Evolutionary conservation across 1,140 invertebrate species (phyloP), one percentile per base, ranked within the genome.

Genomic region (Aphelenchoides besseyi): DNA sequence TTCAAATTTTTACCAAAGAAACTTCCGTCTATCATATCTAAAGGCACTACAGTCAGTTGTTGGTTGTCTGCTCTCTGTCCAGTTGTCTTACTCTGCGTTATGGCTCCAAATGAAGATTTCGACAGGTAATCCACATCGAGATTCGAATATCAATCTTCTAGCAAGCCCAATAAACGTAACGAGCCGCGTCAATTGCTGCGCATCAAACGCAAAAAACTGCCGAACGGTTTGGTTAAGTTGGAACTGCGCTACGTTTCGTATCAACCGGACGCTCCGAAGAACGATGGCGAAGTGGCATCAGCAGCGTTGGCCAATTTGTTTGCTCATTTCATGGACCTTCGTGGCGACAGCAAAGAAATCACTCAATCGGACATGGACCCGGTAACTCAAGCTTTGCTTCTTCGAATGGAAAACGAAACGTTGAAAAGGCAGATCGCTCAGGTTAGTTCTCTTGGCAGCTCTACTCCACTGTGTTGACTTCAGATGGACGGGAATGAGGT

Each of bases 101-200:
- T n/a, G n/a, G n/a, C n/a, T n/a, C n/a, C n/a, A n/a, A n/a, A n/a
- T n/a, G n/a, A n/a, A n/a, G n/a, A n/a, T n/a, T n/a, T n/a, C n/a
- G n/a, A n/a, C n/a, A n/a, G n/a, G n/a, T n/a, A n/a, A n/a, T n/a
- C n/a, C n/a, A n/a, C n/a, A n/a, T n/a, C n/a, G n/a, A n/a, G n/a
- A n/a, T n/a, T n/a, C n/a, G n/a, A n/a, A n/a, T n/a, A n/a, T n/a
- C n/a, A n/a, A n/a, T n/a, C n/a, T n/a, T n/a, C n/a, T n/a, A n/a
- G n/a, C 55, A 59, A 59, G 32, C 5, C 55, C 26, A 33, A 23
- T 23, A 59, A 59, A 23, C 63, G 32, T 1, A 29, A 35, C 30
- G 63, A 36, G n/a, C 63, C 63, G n/a, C 63, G 63, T 2, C 63
- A 66, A 66, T 33, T 66, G 0, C n/a, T 66, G n/a, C 63, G 63